phyloP scores from a whole-genome alignment of 2,888 invertebrate species.

The Synergus laeviventris region DNA sequence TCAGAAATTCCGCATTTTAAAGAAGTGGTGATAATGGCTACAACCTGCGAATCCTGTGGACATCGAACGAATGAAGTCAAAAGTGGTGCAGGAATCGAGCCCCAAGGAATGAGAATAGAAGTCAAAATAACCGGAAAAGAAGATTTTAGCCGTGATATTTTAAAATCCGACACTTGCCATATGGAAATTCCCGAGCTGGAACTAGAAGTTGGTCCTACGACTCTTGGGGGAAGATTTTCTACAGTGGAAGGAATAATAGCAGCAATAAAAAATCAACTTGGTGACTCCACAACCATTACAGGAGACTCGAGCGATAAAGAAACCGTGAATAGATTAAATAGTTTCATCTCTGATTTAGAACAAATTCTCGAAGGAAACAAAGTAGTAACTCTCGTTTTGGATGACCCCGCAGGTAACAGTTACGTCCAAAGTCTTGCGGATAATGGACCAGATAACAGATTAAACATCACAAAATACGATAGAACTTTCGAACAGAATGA shows the following conservation, averaged over 20 bases:
- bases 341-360: constrained; percentile 83
- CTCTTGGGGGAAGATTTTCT: constrained; percentile 94
- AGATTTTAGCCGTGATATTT: constrained; percentile 94
- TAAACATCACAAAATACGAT: constrained; percentile 88
- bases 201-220: constrained; percentile 88
- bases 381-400: constrained; percentile 87
- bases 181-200: constrained; percentile 92
- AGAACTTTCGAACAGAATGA: constrained; percentile 95
- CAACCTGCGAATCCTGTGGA: constrained; percentile 93
- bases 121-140: constrained; percentile 83
- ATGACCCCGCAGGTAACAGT: constrained; percentile 98
- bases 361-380: constrained; percentile 81
- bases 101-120: constrained; percentile 86
- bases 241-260: constrained; percentile 93
- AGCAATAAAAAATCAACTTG: constrained; percentile 87
- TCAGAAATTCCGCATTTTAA: constrained; percentile 96
- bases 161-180: constrained; percentile 93
- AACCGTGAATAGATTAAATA: constrained; percentile 78
- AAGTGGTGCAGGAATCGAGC: constrained; percentile 92
- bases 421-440: constrained; percentile 90
- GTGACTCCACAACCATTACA: constrained; percentile 81
- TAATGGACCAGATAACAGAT: constrained; percentile 82
- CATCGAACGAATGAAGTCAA: constrained; percentile 97
- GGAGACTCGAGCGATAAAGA: constrained; percentile 84
- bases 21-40: constrained; percentile 98